Conservation (phyloP, 2,113 vertebrate species). For the Cathartes aura region DNA sequence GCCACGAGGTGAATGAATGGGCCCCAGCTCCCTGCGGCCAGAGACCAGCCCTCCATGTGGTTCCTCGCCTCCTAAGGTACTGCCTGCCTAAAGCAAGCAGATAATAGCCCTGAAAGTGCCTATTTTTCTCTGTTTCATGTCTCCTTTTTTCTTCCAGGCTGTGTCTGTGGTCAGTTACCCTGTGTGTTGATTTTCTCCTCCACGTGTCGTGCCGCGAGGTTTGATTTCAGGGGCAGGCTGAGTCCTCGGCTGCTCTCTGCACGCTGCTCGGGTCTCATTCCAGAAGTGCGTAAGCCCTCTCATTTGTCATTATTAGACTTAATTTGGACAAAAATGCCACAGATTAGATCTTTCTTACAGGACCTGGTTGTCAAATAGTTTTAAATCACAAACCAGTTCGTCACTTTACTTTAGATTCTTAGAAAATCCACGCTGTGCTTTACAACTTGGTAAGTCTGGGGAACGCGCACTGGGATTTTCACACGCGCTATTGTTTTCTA, state of each 20-base stretch:
- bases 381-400: neutral
- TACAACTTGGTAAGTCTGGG: neutral
- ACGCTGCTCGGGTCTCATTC: rapidly evolving
- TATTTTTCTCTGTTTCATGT: rapidly evolving
- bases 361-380: neutral
- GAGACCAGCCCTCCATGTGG: neutral
- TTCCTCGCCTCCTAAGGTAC: neutral
- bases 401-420: neutral
- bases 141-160: neutral
- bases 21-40: neutral
- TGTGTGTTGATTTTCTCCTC: neutral
- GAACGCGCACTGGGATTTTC: neutral
- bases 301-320: neutral
- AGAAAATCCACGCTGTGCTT: neutral
- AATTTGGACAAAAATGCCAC: neutral
- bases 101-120: neutral
- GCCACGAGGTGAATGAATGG: neutral
- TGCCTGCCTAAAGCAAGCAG: neutral
- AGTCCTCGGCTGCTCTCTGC: neutral
- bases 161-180: neutral
- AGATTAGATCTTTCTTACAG: neutral
- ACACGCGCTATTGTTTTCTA: rapidly evolving
- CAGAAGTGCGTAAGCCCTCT: neutral
- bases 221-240: neutral
- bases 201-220: rapidly evolving